These are phyloP conservation scores for Cryptocephalus moraei DNA, from an alignment of 2,888 invertebrate species.

Conservation along the genomic window DNA sequence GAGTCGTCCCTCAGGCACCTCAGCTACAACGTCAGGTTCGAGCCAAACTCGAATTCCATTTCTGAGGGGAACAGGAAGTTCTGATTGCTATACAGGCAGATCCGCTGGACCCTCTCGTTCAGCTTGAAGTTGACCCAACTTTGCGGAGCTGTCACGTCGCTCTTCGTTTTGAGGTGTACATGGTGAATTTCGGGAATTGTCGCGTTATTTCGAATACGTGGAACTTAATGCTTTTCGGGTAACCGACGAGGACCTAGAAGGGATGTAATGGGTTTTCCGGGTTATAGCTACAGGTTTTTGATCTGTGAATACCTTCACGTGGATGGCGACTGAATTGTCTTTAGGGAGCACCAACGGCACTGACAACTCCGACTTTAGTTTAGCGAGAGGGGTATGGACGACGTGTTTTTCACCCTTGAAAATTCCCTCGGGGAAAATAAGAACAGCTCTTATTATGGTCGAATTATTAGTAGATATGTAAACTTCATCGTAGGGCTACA, in stretches of 20 bases:
- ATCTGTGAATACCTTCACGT: slow-evolving; percentile 74
- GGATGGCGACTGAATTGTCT: slow-evolving; percentile 80
- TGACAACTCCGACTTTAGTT: slow-evolving; percentile 44
- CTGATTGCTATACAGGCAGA: slow-evolving; percentile 81
- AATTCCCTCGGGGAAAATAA: slow-evolving; percentile 86
- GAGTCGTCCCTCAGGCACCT: slow-evolving; percentile 56
- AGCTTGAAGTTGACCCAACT: slow-evolving; percentile 48
- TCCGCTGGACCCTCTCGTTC: slow-evolving; percentile 56
- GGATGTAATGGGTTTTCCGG: background rate
- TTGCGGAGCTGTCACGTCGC: slow-evolving; percentile 22
- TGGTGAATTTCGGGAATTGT: slow-evolving; percentile 78
- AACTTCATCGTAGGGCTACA: slow-evolving; percentile 56
- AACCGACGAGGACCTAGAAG: slow-evolving; percentile 66
- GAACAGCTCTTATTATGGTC: slow-evolving; percentile 64
- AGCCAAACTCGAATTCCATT: slow-evolving; percentile 43
- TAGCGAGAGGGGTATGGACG: slow-evolving; percentile 55
- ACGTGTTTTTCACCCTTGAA: slow-evolving; percentile 73
- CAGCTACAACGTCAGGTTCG: slow-evolving; percentile 52
- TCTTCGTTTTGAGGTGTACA: slow-evolving; percentile 52
- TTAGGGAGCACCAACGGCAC: slow-evolving; percentile 63
- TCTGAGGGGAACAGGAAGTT: slow-evolving; percentile 65
- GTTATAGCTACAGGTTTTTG: too few species aligned
- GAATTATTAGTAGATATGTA: slow-evolving; percentile 68
- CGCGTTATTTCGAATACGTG: slow-evolving; percentile 87
- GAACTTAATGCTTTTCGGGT: slow-evolving; percentile 61